Conservation (phyloP, 2,113 vertebrate species). For the Pao palembangensis region DNA sequence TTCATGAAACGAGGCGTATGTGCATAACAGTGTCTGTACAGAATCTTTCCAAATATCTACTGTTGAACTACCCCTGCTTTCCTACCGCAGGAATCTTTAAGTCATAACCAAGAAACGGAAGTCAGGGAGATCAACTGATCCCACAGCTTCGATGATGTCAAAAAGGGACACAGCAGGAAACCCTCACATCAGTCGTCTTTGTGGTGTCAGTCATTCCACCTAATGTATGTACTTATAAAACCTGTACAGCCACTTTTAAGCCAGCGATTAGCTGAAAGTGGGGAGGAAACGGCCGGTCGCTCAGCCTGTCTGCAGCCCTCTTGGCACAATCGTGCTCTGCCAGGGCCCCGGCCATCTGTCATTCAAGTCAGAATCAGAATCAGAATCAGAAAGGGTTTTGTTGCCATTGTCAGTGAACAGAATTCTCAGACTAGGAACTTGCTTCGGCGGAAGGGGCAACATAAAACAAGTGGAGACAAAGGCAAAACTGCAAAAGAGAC, state of each 20-base stretch:
- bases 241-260: slow-evolving; percentile 47
- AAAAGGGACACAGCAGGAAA: slow-evolving; percentile 51
- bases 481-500: slow-evolving; percentile 25
- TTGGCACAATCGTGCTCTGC: slow-evolving; percentile 15
- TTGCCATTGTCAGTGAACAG: too few relatives aligned
- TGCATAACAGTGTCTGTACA: slow-evolving; percentile 34
- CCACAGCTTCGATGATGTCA: slow-evolving; percentile 65
- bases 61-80: slow-evolving; percentile 32
- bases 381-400: too few relatives aligned
- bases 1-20: slow-evolving; percentile 52
- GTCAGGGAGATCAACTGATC: slow-evolving; percentile 56
- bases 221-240: slow-evolving; percentile 32
- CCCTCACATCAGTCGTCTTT: slow-evolving; percentile 32
- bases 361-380: too few relatives aligned
- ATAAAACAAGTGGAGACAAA: slow-evolving; percentile 39
- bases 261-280: slow-evolving; percentile 21
- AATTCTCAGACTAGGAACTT: too few relatives aligned
- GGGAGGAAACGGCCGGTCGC: not conserved
- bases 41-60: slow-evolving; percentile 34
- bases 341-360: slow-evolving; percentile 25
- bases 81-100: slow-evolving; percentile 38
- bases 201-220: slow-evolving; percentile 21
- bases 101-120: slow-evolving; percentile 46
- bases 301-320: slow-evolving; percentile 15
- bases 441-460: too few relatives aligned